These are phyloP conservation scores for Volucella inanis DNA, from an alignment of 2,888 invertebrate species.

Conservation along the genomic window DNA sequence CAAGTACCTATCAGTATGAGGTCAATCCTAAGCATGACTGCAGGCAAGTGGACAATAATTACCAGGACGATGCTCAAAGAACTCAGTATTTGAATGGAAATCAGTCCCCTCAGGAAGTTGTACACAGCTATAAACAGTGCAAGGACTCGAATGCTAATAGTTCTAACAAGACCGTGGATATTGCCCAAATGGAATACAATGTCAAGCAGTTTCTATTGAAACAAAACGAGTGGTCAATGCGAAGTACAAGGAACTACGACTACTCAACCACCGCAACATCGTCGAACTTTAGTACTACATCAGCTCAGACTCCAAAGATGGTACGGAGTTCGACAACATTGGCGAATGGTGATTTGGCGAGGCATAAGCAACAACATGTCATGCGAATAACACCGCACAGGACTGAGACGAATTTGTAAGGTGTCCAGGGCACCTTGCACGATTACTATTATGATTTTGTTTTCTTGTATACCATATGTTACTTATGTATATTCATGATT, in stretches of 20 bases:
- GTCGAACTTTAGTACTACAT: conserved; percentile 64
- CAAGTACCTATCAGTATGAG: conserved; percentile 57
- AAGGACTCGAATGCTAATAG: conserved; percentile 80
- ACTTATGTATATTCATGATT: conserved; percentile 23
- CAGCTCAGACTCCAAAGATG: conserved; percentile 53
- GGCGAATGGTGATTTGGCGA: conserved; percentile 57
- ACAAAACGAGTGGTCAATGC: conserved; percentile 83
- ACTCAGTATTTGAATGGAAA: conserved; percentile 51
- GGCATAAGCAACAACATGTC: conserved; percentile 49
- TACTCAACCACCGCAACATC: conserved; percentile 54
- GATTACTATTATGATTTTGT: background rate
- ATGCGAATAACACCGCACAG: conserved; percentile 80
- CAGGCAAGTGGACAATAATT: conserved; percentile 42
- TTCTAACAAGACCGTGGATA: conserved; percentile 84
- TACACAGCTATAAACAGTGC: conserved; percentile 81
- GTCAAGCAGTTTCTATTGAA: conserved; percentile 90
- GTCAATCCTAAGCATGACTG: conserved; percentile 47
- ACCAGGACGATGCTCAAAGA: conserved; percentile 7
- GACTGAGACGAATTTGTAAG: conserved; percentile 83
- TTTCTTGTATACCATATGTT: conserved; percentile 18
- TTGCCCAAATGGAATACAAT: conserved; percentile 90
- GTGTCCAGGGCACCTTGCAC: background rate
- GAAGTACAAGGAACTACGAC: conserved; percentile 72
- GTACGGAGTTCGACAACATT: conserved; percentile 16
- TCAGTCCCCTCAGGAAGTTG: conserved; percentile 79